Evolutionary conservation across 2,113 vertebrate species (phyloP).

Genomic region (Rallus limicola): DNA sequence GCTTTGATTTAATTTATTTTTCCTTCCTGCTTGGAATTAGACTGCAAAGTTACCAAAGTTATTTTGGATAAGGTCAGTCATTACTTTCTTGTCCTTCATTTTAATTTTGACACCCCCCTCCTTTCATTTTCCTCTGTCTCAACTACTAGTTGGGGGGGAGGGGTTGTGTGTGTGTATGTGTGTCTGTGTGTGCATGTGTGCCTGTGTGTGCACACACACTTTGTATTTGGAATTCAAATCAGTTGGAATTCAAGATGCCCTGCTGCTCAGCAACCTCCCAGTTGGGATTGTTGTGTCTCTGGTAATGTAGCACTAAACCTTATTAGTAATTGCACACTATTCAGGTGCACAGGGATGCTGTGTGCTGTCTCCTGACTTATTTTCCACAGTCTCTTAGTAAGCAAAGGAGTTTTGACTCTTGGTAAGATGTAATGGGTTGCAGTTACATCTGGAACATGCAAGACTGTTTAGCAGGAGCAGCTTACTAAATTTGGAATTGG

Average conservation of each 20-base stretch:
- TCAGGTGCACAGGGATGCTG: background rate
- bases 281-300: fast-evolving
- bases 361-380: background rate
- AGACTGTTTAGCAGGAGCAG: background rate
- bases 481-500: background rate
- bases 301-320: too few species aligned
- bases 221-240: background rate
- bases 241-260: background rate
- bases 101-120: background rate
- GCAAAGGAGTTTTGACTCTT: background rate
- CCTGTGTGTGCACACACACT: background rate
- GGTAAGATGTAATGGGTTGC: background rate
- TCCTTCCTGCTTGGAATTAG: background rate
- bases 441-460: background rate
- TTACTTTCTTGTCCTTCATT: background rate
- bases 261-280: background rate
- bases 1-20: background rate
- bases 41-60: background rate
- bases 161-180: too few species aligned
- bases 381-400: background rate
- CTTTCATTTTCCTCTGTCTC: background rate
- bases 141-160: too few species aligned
- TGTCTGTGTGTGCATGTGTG: too few species aligned
- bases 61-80: background rate
- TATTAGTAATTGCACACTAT: fast-evolving